These are phyloP conservation scores for Drosophila arawakana DNA, from an alignment of 1,140 invertebrate genomes.

Conservation along the genomic window DNA sequence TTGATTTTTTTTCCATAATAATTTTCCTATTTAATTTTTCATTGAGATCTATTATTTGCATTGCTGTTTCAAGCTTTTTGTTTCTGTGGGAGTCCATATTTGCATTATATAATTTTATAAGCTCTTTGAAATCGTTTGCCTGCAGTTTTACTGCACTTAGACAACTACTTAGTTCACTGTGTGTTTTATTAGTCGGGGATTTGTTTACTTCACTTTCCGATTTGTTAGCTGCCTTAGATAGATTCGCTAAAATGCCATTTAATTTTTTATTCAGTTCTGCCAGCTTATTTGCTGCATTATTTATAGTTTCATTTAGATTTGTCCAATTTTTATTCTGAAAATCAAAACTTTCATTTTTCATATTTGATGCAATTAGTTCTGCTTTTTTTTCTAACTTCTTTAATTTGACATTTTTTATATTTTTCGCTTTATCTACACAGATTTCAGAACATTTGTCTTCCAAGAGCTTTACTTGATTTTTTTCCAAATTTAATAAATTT, in stretches of 20 bases:
- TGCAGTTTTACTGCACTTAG: not conserved
- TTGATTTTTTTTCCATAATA: not conserved
- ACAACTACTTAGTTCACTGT: not conserved
- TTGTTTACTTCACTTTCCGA: not conserved
- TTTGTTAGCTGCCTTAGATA: not conserved
- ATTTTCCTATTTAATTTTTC: not conserved
- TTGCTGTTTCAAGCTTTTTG: not conserved
- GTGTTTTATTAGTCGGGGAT: not conserved
- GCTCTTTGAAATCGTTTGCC: not conserved
- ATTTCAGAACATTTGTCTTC: not conserved
- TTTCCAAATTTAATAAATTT: not conserved
- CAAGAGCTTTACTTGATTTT: constrained; percentile 4
- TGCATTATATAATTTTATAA: not conserved
- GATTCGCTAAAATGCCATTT: not conserved
- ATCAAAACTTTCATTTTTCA: not conserved
- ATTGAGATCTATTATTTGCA: not conserved
- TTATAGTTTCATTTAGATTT: not conserved
- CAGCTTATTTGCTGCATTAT: not conserved
- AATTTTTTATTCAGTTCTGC: not conserved
- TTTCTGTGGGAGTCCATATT: not conserved
- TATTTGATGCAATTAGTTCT: not conserved
- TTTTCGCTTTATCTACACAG: not conserved
- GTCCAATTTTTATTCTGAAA: not conserved
- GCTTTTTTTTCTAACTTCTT: not conserved
- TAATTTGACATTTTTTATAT: not conserved